A percentile compares a stretch with the other conserved stretches of the same genome.
Conservation (phyloP, 2,888 invertebrate genomes). For the Spodoptera exigua region DNA sequence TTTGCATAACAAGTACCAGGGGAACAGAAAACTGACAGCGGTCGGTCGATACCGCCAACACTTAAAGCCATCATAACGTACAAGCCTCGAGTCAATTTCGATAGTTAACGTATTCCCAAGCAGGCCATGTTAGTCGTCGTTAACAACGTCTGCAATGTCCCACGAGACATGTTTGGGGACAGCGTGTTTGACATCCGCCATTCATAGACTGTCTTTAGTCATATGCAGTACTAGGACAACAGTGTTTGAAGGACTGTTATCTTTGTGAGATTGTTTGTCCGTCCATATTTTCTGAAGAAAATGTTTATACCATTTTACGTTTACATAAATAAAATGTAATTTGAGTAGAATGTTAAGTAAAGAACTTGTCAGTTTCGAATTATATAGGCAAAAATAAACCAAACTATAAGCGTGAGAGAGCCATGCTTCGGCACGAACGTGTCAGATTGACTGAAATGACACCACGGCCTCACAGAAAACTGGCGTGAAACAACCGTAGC, state of each 20-base stretch:
- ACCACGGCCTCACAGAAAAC: too few relatives aligned
- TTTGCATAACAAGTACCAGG: slow-evolving; percentile 32
- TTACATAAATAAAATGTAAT: too few relatives aligned
- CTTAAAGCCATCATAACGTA: slow-evolving; percentile 48
- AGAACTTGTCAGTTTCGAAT: too few relatives aligned
- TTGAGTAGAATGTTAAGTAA: neutral
- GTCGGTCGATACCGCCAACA: slow-evolving; percentile 27
- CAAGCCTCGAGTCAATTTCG: slow-evolving; percentile 44
- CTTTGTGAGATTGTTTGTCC: slow-evolving; percentile 2
- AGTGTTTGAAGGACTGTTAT: neutral
- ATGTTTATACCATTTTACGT: too few relatives aligned
- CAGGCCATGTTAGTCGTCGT: slow-evolving; percentile 49
- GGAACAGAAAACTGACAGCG: slow-evolving; percentile 32
- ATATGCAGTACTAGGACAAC: slow-evolving; percentile 28
- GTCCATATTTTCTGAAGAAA: too few relatives aligned
- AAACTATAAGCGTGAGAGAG: too few relatives aligned
- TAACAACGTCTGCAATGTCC: slow-evolving; percentile 53
- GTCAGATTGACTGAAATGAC: too few relatives aligned
- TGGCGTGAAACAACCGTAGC: too few relatives aligned
- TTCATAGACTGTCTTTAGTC: slow-evolving; percentile 45
- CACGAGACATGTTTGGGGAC: slow-evolving; percentile 47
- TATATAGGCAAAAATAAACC: too few relatives aligned
- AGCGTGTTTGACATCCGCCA: slow-evolving; percentile 52
- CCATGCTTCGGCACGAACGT: too few relatives aligned
- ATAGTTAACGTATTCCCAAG: slow-evolving; percentile 51